Evolutionary conservation across 2,888 invertebrate species (phyloP).

Genomic region (Erpobdella octoculata): DNA sequence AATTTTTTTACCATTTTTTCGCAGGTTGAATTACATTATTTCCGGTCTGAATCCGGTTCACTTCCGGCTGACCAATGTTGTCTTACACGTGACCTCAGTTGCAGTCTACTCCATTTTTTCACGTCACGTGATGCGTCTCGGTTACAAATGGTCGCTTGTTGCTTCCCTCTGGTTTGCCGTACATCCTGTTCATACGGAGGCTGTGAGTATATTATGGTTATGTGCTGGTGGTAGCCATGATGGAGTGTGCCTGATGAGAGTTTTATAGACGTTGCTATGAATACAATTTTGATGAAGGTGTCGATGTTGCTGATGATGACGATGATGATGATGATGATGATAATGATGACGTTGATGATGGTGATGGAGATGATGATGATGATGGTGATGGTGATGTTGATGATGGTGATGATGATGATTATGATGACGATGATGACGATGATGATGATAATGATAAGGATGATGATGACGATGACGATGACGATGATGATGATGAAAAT

Average conservation of each 20-base stretch:
- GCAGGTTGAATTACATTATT: slow-evolving; percentile 42
- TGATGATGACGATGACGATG: not conserved
- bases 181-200: slow-evolving; percentile 88
- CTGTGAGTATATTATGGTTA: slow-evolving; percentile 57
- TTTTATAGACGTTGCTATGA: too few species aligned
- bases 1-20: too few species aligned
- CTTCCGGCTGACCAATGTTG: slow-evolving; percentile 45
- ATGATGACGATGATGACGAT: not conserved
- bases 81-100: slow-evolving; percentile 42
- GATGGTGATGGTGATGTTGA: not conserved
- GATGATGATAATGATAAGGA: not conserved
- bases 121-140: slow-evolving; percentile 52
- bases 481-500: not conserved
- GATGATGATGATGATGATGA: slow-evolving; percentile 6
- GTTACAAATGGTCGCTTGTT: slow-evolving; percentile 55
- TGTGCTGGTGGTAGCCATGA: not conserved
- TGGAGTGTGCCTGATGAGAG: too few species aligned
- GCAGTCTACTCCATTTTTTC: slow-evolving; percentile 40
- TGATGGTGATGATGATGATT: not conserved
- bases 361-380: not conserved
- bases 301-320: not conserved
- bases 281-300: not conserved
- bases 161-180: slow-evolving; percentile 73
- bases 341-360: slow-evolving; percentile 5
- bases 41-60: slow-evolving; percentile 39